These are phyloP conservation scores for Melitaea cinxia DNA, from an alignment of 1,140 invertebrate species.

Conservation along the genomic window DNA sequence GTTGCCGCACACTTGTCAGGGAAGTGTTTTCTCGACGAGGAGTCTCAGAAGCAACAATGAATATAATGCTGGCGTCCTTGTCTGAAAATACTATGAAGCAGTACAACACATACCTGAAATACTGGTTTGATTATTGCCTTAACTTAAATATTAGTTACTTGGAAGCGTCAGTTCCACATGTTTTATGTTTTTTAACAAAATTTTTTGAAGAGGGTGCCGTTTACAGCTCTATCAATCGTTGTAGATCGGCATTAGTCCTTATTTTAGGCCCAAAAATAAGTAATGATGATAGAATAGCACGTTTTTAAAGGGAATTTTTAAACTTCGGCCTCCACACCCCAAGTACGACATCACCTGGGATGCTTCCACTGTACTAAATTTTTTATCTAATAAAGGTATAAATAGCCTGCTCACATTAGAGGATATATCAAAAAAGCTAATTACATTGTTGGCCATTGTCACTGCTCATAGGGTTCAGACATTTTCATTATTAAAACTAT, in stretches of 20 bases:
- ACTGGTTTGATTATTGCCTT: background rate
- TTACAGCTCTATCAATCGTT: background rate
- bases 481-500: background rate
- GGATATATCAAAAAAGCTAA: background rate
- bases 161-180: background rate
- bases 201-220: background rate
- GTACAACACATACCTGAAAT: background rate
- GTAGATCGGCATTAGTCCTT: background rate
- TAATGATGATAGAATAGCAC: background rate
- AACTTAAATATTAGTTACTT: background rate
- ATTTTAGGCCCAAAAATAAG: background rate
- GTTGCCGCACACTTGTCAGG: conserved; percentile 44
- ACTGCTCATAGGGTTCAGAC: background rate
- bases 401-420: background rate
- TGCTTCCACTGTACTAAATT: background rate
- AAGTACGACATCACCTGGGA: background rate
- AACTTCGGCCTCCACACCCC: background rate
- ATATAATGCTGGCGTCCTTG: conserved; percentile 2
- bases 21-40: conserved; percentile 24
- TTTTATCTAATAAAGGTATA: background rate
- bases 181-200: background rate
- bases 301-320: background rate
- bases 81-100: background rate
- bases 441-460: background rate
- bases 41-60: conserved; percentile 20